These are phyloP conservation scores for Monoplex corrugatus DNA, from an alignment of 2,888 invertebrate species.

Conservation along the genomic window DNA sequence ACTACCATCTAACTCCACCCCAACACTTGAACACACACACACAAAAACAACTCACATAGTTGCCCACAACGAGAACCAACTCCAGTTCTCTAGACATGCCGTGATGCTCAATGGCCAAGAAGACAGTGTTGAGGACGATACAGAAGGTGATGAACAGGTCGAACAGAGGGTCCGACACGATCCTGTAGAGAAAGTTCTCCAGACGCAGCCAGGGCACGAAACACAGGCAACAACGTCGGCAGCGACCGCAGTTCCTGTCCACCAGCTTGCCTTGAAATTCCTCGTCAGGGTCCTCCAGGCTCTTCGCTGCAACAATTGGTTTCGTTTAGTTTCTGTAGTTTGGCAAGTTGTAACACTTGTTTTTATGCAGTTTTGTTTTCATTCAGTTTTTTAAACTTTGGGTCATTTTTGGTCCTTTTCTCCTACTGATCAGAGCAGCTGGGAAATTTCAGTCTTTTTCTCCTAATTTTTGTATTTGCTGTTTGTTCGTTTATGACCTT, in stretches of 20 bases:
- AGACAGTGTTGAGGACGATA: slow-evolving; percentile 95
- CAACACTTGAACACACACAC: too few species aligned
- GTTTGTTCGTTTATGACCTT: too few species aligned
- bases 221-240: slow-evolving; percentile 92
- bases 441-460: neutral
- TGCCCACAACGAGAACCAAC: slow-evolving; percentile 65
- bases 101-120: slow-evolving; percentile 91
- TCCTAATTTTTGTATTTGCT: neutral
- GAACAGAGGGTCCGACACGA: slow-evolving; percentile 96
- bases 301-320: neutral
- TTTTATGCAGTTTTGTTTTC: too few species aligned
- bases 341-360: too few species aligned
- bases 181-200: slow-evolving; percentile 88
- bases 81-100: slow-evolving; percentile 65
- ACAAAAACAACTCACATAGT: slow-evolving; percentile 73
- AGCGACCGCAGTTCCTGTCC: slow-evolving; percentile 95
- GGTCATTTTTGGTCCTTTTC: neutral
- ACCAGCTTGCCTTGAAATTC: slow-evolving; percentile 61
- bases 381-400: too few species aligned
- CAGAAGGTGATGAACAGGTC: slow-evolving; percentile 96
- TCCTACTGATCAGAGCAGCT: neutral
- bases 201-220: slow-evolving; percentile 92
- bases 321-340: too few species aligned
- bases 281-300: slow-evolving; percentile 55
- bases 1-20: too few species aligned